phyloP scores from a whole-genome alignment of 1,140 invertebrate species.

The Harlomillsia oculata region DNA sequence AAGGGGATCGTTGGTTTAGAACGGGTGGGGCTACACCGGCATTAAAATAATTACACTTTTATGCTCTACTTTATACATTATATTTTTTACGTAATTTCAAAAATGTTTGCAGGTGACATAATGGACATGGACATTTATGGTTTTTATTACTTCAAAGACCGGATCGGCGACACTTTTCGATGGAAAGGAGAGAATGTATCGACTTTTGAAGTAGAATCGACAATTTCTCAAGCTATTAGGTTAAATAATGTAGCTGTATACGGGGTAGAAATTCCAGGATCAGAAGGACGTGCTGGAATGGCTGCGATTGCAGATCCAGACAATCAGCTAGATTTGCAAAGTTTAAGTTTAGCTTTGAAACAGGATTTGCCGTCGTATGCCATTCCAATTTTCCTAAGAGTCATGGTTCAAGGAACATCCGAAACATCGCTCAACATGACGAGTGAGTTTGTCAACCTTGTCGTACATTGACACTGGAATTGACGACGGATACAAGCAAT shows the following conservation, averaged over 20 bases:
- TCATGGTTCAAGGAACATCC: conserved; percentile 52
- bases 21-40: conserved; percentile 43
- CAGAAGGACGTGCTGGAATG: conserved; percentile 91
- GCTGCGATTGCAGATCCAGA: conserved; percentile 77
- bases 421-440: background rate
- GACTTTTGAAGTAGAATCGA: conserved; percentile 90
- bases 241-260: conserved; percentile 76
- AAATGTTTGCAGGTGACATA: conserved; percentile 65
- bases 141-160: conserved; percentile 88
- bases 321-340: conserved; percentile 54
- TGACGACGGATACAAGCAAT: background rate
- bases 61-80: conserved; percentile 56
- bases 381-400: conserved; percentile 73
- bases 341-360: conserved; percentile 52
- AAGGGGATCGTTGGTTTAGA: conserved; percentile 52
- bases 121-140: conserved; percentile 81
- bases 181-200: conserved; percentile 61
- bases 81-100: conserved; percentile 4
- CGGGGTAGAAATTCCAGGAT: conserved; percentile 62
- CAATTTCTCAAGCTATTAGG: conserved; percentile 71
- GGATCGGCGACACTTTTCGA: conserved; percentile 94
- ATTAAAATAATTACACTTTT: conserved; percentile 19
- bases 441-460: background rate
- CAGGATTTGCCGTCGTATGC: conserved; percentile 72
- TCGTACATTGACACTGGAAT: background rate